A percentile compares a stretch with the other conserved stretches of the same genome.
phyloP scores from a whole-genome alignment of 1,140 invertebrate species.

The Bathynomus jamesi region DNA sequence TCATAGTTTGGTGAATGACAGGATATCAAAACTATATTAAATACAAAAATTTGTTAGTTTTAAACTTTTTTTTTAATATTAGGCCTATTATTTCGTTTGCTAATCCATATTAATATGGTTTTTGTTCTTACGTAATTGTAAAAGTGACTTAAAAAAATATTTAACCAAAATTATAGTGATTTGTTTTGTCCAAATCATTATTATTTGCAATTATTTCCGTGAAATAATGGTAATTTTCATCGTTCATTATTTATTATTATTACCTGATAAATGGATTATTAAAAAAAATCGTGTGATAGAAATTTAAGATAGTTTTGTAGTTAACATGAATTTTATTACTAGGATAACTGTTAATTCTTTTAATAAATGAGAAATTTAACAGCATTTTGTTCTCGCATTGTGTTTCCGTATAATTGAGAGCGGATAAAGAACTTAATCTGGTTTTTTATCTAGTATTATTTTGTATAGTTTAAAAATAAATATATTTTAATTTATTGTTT shows the following conservation, averaged over 20 bases:
- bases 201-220: background rate
- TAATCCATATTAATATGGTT: too few species aligned
- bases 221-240: background rate
- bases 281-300: background rate
- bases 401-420: background rate
- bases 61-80: too few species aligned
- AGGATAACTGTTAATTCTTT: background rate
- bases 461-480: background rate
- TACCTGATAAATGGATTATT: too few species aligned
- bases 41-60: too few species aligned
- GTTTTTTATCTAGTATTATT: background rate
- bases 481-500: slow-evolving; percentile 1
- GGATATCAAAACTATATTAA: too few species aligned
- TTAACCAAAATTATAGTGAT: too few species aligned
- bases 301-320: background rate
- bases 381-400: background rate
- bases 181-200: too few species aligned
- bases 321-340: background rate
- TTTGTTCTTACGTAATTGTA: too few species aligned
- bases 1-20: too few species aligned
- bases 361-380: background rate
- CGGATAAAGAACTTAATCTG: background rate
- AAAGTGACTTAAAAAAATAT: too few species aligned
- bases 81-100: too few species aligned
- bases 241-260: too few species aligned